Base-by-base conservation (phyloP, 2,113 vertebrate genomes). In the Periophthalmodon schlosseri region DNA sequence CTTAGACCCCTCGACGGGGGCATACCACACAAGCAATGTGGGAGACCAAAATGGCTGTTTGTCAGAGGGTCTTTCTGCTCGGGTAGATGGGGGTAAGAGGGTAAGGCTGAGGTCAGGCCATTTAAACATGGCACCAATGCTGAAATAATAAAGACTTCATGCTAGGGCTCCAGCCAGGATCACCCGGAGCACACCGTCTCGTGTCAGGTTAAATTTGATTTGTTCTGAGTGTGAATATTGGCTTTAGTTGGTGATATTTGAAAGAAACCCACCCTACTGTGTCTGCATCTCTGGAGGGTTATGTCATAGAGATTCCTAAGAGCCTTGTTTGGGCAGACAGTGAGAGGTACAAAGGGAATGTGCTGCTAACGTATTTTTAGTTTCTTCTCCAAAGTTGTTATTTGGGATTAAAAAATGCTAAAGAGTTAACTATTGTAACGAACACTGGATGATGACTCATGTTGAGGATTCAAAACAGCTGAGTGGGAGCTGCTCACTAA, bases 11-110 rank as follows among this genome's bases (percentile, higher is more conserved):
- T 69, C 89, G 87, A 89, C 76, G 69, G 74, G 75, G 83, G 78
- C 77, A 74, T 82, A 82, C 76, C 73, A 81, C 79, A 86, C 85
- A 83, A 89, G 63, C 88, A 87, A 90, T 88, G 90, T 92, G 91
- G 90, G 92, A 92, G 91, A 89, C 71, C 75, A 86, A 80, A 85
- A 76, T 78, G 81, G 72, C 68, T 82, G 77, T 88, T 84, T 91
- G 85, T 84, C 75, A 71, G 68, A 54, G 72, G 68, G 34, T 77
- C 39, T 86, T 77, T 86, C 33, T 81, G 65, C 71, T 23, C 16
- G 75, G 75, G 68, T 56, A 78, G 58, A 82, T 18, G 4, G 60
- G 77, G 70, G 82, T 83, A 68, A 77, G 74, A 86, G 85, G 77
- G 80, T 73, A 86, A 86, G 69, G 74, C 76, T 65, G 80, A 84